These are phyloP conservation scores for Cephus nigrinus DNA, from an alignment of 2,888 invertebrate species.

Conservation along the genomic window DNA sequence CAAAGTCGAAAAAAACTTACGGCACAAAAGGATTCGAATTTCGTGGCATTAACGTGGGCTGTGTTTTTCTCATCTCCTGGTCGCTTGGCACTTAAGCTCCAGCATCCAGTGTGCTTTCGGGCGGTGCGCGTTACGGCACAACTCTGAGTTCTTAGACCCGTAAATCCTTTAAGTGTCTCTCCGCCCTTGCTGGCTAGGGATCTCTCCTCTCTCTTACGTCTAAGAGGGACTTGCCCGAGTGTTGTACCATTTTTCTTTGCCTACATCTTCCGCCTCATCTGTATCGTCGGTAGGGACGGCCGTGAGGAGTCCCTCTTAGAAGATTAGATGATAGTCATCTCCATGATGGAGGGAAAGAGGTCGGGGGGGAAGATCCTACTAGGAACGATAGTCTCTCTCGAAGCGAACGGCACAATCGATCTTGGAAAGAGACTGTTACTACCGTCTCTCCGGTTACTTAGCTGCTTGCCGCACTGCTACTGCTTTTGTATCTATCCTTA, in stretches of 20 bases:
- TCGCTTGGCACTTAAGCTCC: no score
- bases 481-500: no score
- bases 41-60: no score
- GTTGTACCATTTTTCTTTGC: constrained; percentile 37
- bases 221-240: constrained; percentile 7
- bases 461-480: no score
- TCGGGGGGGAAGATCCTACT: neutral
- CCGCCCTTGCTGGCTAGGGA: constrained; percentile 20
- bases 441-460: neutral
- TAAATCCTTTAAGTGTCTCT: constrained; percentile 64
- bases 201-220: neutral
- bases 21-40: no score
- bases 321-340: constrained; percentile 40
- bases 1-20: no score
- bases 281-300: constrained; percentile 18
- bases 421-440: neutral
- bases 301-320: constrained; percentile 24
- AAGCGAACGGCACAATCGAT: neutral
- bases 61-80: no score
- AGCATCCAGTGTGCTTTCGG: neutral
- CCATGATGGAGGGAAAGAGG: constrained; percentile 28
- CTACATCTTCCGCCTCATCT: constrained; percentile 20
- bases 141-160: constrained; percentile 29
- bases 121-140: neutral
- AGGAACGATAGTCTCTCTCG: no score